Percentiles rank a stretch among this genome's conserved stretches.
Conservation (phyloP, 2,888 invertebrate species). For the Parapristionchus giblindavisi region DNA sequence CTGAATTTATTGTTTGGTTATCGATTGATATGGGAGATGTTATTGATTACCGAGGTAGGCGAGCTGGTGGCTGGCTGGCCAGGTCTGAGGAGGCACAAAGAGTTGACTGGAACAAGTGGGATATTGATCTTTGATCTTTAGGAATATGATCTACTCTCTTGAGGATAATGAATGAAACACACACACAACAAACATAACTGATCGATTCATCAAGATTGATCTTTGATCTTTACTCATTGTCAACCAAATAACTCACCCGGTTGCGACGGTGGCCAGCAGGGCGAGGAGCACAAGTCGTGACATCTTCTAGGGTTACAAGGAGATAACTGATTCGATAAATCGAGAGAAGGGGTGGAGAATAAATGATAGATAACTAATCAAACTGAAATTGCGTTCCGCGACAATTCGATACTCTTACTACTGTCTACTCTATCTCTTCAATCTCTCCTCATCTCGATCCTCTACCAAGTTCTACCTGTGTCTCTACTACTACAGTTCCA, state of each 20-base stretch:
- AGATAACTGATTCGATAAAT: too few relatives aligned
- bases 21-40: background rate
- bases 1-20: background rate
- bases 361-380: too few relatives aligned
- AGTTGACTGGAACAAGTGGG: constrained; percentile 21
- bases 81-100: constrained; percentile 10
- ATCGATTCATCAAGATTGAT: too few relatives aligned
- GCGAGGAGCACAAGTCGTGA: too few relatives aligned
- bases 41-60: constrained; percentile 12
- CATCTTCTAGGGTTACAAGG: too few relatives aligned
- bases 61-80: constrained; percentile 25
- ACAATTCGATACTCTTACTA: too few relatives aligned
- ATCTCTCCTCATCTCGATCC: constrained; percentile 20
- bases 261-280: background rate
- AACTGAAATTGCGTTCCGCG: too few relatives aligned
- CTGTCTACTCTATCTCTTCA: constrained; percentile 6
- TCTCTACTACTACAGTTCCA: constrained; percentile 43
- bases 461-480: constrained; percentile 18
- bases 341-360: too few relatives aligned
- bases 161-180: background rate
- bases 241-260: too few relatives aligned
- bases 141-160: background rate
- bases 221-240: too few relatives aligned
- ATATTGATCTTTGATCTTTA: background rate
- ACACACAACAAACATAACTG: background rate